Evolutionary conservation across 2,888 invertebrate species (phyloP), one percentile per base, ranked within the genome.

Genomic region (Drosophila leonis): DNA sequence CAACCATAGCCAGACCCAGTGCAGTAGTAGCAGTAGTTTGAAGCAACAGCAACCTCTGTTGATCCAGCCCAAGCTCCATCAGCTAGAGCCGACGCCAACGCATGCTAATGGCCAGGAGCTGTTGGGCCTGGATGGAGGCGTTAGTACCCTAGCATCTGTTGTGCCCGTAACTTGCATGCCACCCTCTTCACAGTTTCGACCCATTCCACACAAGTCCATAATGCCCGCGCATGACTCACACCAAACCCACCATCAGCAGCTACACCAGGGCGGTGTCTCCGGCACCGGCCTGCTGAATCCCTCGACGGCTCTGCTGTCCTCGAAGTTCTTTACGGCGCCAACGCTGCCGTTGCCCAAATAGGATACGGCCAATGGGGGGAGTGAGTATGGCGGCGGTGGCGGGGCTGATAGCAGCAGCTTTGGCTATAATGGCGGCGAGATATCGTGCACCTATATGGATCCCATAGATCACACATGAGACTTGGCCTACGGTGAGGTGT

Each of bases 111-210:
- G 84, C 42, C 76, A 68, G 54, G 91, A 91, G 78, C 82, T 90
- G 68, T 48, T 91, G 77, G 82, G 88, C 46, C 51, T 88, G 71
- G 92, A 90, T 61, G 88, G 83, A 66, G 89, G 78, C 75, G 90
- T 85, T 78, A 92, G 91, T 79, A 91, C 92, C 80, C 87, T 91
- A 80, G 91, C 92, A 82, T 91, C 91, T 77, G 90, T 91, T 80
- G 89, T 87, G 66, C 83, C 90, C 80, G 90, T 90, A 69, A 83
- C 91, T 78, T 92, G 93, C 92, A 92, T 93, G 92, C 92, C 92
- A 76, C 91, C 92, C 78, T 91, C 92, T 72, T 93, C 93, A 89
- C 93, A 93, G 85, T 93, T 93, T 91, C 93, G 93, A 75, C 93
- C 93, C 85, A 93, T 93, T 75, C 93, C 93, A 74, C 93, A 93